Evolutionary conservation across 2,797 vertebrate genomes (phyloP).

Genomic region (Clarias platycephalus): DNA sequence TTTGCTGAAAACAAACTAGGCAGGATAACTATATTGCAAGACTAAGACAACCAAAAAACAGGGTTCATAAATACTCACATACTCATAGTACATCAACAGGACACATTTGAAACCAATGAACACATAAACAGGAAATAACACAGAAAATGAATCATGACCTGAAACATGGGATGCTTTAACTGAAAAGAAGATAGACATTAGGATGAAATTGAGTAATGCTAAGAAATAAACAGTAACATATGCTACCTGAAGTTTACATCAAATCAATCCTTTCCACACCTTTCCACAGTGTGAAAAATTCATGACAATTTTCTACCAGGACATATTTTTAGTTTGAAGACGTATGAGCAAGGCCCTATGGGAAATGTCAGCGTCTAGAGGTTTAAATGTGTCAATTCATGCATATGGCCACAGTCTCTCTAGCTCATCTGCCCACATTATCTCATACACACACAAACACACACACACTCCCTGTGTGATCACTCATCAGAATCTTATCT

Average conservation of each 20-base stretch:
- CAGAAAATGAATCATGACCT: too few relatives aligned
- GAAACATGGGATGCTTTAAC: not conserved
- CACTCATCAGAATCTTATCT: slow-evolving; percentile 26
- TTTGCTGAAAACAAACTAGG: too few relatives aligned
- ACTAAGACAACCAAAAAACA: too few relatives aligned
- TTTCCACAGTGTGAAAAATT: slow-evolving; percentile 25
- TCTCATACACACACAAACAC: not conserved
- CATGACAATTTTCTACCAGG: slow-evolving; percentile 11
- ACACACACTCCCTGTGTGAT: not conserved
- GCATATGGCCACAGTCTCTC: slow-evolving; percentile 48
- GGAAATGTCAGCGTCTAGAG: slow-evolving; percentile 34
- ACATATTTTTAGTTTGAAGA: slow-evolving; percentile 33
- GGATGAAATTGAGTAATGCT: not conserved
- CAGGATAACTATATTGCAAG: too few relatives aligned
- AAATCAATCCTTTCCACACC: not conserved
- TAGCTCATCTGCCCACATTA: not conserved
- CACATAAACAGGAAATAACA: too few relatives aligned
- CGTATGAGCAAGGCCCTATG: slow-evolving; percentile 34
- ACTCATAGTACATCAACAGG: too few relatives aligned
- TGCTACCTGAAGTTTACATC: not conserved
- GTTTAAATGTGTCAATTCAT: slow-evolving; percentile 39
- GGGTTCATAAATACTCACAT: too few relatives aligned
- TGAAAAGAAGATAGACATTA: not conserved
- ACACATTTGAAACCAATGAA: too few relatives aligned
- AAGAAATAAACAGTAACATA: not conserved